Evolutionary conservation across 2,113 vertebrate species (phyloP).

Genomic region (Odocoileus hemionus): DNA sequence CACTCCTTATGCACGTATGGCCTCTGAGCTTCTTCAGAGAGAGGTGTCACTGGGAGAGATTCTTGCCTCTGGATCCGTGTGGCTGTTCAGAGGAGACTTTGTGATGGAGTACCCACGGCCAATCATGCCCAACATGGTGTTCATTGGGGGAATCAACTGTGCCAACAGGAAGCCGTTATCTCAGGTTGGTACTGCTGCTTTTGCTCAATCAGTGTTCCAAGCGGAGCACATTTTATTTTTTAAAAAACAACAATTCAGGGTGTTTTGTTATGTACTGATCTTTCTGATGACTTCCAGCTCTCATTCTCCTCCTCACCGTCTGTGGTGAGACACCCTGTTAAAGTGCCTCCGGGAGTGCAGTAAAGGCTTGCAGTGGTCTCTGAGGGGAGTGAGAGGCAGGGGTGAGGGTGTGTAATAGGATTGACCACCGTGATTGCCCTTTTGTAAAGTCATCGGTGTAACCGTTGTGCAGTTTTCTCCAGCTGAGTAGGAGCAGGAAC

Average conservation of each 20-base stretch:
- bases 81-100: slow-evolving; percentile 88
- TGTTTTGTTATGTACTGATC: not conserved
- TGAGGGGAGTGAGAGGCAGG: not conserved
- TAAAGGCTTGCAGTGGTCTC: not conserved
- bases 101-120: slow-evolving; percentile 86
- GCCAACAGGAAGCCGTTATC: slow-evolving; percentile 14
- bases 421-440: fast-evolving
- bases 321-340: not conserved
- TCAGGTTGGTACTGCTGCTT: slow-evolving; percentile 38
- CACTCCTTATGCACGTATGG: slow-evolving; percentile 70
- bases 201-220: not conserved
- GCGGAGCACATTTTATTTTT: not conserved
- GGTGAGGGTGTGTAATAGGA: fast-evolving
- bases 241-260: not conserved
- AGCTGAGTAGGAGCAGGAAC: too few species aligned
- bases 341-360: fast-evolving
- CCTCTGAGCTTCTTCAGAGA: slow-evolving; percentile 77
- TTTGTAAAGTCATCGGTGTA: fast-evolving
- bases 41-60: slow-evolving; percentile 78
- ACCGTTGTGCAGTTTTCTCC: not conserved
- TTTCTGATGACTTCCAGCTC: not conserved
- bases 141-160: slow-evolving; percentile 76
- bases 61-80: slow-evolving; percentile 81
- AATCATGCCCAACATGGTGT: slow-evolving; percentile 86
- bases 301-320: not conserved